Base-by-base conservation (phyloP, 2,888 invertebrate species). In the Cerastoderma edule region DNA sequence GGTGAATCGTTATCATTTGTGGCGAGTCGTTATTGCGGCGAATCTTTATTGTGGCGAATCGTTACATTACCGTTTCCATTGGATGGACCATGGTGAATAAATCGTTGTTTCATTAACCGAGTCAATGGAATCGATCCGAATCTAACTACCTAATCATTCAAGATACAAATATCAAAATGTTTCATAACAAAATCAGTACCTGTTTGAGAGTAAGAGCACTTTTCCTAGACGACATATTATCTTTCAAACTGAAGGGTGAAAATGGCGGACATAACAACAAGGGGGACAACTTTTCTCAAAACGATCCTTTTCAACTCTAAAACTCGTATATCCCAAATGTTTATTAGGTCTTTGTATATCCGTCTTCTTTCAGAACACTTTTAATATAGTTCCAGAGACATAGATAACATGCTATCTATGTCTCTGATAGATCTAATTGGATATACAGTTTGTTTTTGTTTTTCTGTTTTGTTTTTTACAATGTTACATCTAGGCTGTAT, bases 201-300 rank as follows among this genome's bases (percentile, higher is more conserved):
- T 70, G 75, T 70, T 75, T 75, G 13, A 75, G 60, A 35, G 75
- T 75, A 35, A 75, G 28, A 32, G 57, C 28, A 16, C 44, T 22
- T 57, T 75, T 75, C 24, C 39, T 54, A 5, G 35, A 48, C 57
- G 75, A 22, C 75, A 75, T 75, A 33, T 57, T n/a, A n/a, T n/a
- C n/a, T n/a, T n/a, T n/a, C n/a, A n/a, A n/a, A n/a, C 66, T 44
- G 32, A 54, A 50, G 44, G 32, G 39, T 6, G 22, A 19, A 5
- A 33, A 60, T 60, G 60, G 60, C 60, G 60, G 46, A 24, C 30
- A 16, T 13, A 24, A 10, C 19, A 24, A 68, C n/a, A 73, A 73
- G 73, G 67, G 67, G 50, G 28, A 22, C 22, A 50, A 73, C 67
- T 63, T 28, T 22, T 53, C 27, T 35, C n/a, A n/a, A n/a, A n/a